Evolutionary conservation across 53 echinoderm and acorn worm genomes (phyloP), one percentile per base, ranked within the genome.

Genomic region (Pentamera pediparva): DNA sequence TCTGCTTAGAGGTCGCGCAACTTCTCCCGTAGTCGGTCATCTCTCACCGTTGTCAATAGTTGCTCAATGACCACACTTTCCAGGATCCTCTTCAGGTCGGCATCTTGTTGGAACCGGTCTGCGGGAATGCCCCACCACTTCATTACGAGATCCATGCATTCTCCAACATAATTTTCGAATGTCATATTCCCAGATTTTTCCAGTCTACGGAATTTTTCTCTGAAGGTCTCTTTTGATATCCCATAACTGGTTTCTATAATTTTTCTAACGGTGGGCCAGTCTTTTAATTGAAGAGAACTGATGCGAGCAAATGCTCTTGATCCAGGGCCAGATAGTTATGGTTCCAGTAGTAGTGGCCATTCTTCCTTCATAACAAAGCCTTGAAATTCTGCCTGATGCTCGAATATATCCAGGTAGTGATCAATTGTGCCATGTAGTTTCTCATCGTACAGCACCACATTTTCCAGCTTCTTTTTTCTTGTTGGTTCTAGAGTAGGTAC

Each of bases 381-480:
- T 40, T 65, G 65, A 65, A 65, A 65, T 65, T 65, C 26, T 15
- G 65, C 65, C 27, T 65, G 65, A 40, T 65, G 65, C 21, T 65
- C 43, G 43, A 65, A 65, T 6, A 65, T 15, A 20, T 65, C 65
- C 3, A 65, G 65, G 26, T 26, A 65, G 29, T 65, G 65, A 28
- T 65, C 65, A 43, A 65, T 40, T 17, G 24, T 19, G 27, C 43
- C 45, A 40, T 65, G 43, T 25, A 65, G 6, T 65, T 65, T 65
- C 10, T 65, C 65, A 40, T 65, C 30, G 27, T 37, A 43, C 38
- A 65, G 41, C 0, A 65, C 62, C 8, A 56, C 24, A 21, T 62
- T 62, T 35, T 62, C 62, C 13, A 62, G 62, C n/a, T 37, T 65
- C 27, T 65, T 65, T 15, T 41, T 65, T 26, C 15, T 56, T 7